phyloP scores from a whole-genome alignment of 2,113 vertebrate genomes.

The Microcebus jonahi region DNA sequence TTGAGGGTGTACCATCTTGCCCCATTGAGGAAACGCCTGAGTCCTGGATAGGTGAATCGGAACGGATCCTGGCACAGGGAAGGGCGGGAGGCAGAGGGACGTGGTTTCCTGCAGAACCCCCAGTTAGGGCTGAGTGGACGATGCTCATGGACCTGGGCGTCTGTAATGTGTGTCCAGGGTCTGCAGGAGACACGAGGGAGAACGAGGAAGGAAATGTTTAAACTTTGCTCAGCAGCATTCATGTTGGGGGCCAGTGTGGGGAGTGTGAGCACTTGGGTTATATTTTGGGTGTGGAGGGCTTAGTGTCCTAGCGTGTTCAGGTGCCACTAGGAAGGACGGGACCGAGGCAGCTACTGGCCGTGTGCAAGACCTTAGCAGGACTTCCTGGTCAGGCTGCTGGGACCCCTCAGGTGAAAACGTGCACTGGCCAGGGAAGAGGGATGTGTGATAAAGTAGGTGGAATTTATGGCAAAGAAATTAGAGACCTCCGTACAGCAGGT shows the following conservation, averaged over 20 bases:
- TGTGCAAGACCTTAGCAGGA: rapidly evolving
- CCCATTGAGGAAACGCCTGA: rapidly evolving
- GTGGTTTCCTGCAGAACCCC: rapidly evolving
- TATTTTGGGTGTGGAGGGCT: neutral
- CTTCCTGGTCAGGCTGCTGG: no score
- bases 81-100: neutral
- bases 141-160: rapidly evolving
- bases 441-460: rapidly evolving
- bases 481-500: neutral
- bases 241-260: rapidly evolving
- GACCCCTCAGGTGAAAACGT: neutral
- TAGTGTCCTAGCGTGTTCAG: rapidly evolving
- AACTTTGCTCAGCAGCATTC: neutral
- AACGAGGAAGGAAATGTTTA: rapidly evolving
- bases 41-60: rapidly evolving
- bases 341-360: rapidly evolving
- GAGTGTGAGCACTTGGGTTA: rapidly evolving
- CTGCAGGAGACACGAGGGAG: rapidly evolving
- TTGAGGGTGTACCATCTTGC: rapidly evolving
- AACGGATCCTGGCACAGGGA: rapidly evolving
- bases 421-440: neutral
- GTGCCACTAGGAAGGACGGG: no score
- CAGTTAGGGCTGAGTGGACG: rapidly evolving
- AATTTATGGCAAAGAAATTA: neutral
- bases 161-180: rapidly evolving